Evolutionary conservation across 2,113 vertebrate species (phyloP).

Genomic region (Ariopsis seemanni): DNA sequence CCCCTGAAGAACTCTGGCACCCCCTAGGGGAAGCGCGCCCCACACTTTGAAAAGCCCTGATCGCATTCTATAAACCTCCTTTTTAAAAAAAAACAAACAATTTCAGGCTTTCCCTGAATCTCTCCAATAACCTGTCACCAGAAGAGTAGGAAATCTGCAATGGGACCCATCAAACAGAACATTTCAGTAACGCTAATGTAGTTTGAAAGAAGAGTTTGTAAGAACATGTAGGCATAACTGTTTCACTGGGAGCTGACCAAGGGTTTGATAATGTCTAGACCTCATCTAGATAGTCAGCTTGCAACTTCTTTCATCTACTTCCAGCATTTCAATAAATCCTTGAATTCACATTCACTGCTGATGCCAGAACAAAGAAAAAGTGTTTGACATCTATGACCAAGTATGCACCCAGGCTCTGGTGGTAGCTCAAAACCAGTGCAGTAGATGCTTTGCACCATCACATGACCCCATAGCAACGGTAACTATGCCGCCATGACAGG

Average conservation of each 20-base stretch:
- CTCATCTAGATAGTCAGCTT: background rate
- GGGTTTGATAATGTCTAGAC: background rate
- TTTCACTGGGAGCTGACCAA: background rate
- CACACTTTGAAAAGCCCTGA: too few relatives aligned
- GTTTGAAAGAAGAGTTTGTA: background rate
- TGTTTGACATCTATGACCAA: background rate
- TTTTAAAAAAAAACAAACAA: background rate
- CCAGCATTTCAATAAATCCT: background rate
- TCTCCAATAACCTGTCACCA: background rate
- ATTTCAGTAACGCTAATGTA: background rate
- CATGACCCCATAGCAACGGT: too few relatives aligned
- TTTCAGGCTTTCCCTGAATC: background rate
- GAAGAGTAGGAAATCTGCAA: background rate
- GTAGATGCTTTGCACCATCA: too few relatives aligned
- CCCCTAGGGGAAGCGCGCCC: too few relatives aligned
- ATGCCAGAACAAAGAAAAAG: slow-evolving; percentile 1
- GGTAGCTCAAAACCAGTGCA: background rate
- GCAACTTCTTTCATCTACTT: background rate
- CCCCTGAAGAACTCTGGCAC: too few relatives aligned
- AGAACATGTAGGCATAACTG: background rate
- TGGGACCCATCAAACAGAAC: background rate
- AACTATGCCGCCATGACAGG: too few relatives aligned
- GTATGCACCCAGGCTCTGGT: background rate
- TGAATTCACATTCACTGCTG: background rate
- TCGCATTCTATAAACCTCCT: background rate